Evolutionary conservation across 2,888 invertebrate genomes (phyloP).

Genomic region (Congeria kusceri): DNA sequence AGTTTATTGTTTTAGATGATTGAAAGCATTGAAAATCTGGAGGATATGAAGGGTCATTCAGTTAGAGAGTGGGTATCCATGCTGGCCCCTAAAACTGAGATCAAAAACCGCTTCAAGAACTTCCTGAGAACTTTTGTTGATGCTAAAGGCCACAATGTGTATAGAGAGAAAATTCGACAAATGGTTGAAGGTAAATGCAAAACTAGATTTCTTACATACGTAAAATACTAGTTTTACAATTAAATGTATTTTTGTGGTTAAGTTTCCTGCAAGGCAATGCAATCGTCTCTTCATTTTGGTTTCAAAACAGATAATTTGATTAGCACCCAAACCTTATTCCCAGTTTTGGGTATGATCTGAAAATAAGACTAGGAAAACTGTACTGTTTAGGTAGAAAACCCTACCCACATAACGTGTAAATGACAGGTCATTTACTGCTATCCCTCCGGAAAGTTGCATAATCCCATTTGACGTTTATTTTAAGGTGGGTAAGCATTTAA

Average conservation of each 20-base stretch:
- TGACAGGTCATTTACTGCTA: too few relatives aligned
- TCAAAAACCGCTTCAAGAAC: constrained; percentile 95
- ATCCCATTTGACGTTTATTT: too few relatives aligned
- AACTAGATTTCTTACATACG: too few relatives aligned
- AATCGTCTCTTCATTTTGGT: neutral
- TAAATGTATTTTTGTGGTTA: neutral
- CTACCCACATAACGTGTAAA: too few relatives aligned
- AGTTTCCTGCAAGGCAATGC: neutral
- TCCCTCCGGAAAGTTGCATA: too few relatives aligned
- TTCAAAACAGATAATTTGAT: too few relatives aligned
- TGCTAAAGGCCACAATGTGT: constrained; percentile 93
- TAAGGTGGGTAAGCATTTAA: too few relatives aligned
- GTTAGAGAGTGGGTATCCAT: constrained; percentile 98
- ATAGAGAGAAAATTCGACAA: constrained; percentile 95
- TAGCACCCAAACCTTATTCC: too few relatives aligned
- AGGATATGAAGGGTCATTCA: constrained; percentile 97
- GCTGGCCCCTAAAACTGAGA: constrained; percentile 97
- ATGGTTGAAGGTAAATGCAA: constrained; percentile 95
- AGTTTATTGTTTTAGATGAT: constrained; percentile 86
- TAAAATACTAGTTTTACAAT: neutral
- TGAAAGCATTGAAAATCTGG: constrained; percentile 98
- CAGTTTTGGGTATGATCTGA: too few relatives aligned
- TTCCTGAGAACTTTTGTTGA: constrained; percentile 96
- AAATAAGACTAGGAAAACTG: too few relatives aligned
- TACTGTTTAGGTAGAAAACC: too few relatives aligned